These are phyloP conservation scores for Leucoraja erinaceus DNA, from an alignment of 2,113 vertebrate species.

Conservation along the genomic window DNA sequence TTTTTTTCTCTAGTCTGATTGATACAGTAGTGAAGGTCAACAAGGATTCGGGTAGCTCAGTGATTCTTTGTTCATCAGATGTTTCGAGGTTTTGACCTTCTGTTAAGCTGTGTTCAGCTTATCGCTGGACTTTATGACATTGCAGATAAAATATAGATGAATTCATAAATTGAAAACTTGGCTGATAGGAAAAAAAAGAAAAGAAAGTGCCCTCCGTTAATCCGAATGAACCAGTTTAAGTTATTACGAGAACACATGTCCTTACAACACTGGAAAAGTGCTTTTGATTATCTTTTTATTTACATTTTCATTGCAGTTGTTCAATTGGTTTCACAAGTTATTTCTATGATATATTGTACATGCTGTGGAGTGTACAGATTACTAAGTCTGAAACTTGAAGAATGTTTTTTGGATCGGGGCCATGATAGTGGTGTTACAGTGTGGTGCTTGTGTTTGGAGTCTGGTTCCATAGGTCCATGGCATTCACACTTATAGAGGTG, in stretches of 20 bases:
- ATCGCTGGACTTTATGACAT: constrained; percentile 31
- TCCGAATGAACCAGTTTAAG: constrained; percentile 12
- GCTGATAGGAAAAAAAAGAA: constrained; percentile 26
- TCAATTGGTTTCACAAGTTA: not conserved
- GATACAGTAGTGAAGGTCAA: constrained; percentile 29
- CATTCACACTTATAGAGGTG: too few relatives aligned
- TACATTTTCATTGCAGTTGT: not conserved
- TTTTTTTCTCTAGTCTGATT: constrained; percentile 8
- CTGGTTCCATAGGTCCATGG: not conserved
- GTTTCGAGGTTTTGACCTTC: constrained; percentile 34
- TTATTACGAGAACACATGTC: constrained; percentile 11
- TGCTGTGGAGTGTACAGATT: not conserved
- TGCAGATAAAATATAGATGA: constrained; percentile 34
- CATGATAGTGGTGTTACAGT: not conserved
- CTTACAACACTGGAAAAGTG: not conserved
- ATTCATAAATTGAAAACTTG: constrained; percentile 36
- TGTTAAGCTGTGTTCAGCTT: constrained; percentile 15
- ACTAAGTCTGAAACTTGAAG: not conserved
- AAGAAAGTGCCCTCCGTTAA: constrained; percentile 25
- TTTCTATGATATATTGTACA: not conserved
- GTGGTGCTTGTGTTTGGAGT: not conserved
- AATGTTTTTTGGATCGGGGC: not conserved
- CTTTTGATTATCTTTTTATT: not conserved
- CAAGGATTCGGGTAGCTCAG: not conserved
- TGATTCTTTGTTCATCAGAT: constrained; percentile 18